A percentile compares a stretch with the other conserved stretches of the same genome.
Conservation (phyloP, 2,888 invertebrate genomes). For the Allolobophora icterica region DNA sequence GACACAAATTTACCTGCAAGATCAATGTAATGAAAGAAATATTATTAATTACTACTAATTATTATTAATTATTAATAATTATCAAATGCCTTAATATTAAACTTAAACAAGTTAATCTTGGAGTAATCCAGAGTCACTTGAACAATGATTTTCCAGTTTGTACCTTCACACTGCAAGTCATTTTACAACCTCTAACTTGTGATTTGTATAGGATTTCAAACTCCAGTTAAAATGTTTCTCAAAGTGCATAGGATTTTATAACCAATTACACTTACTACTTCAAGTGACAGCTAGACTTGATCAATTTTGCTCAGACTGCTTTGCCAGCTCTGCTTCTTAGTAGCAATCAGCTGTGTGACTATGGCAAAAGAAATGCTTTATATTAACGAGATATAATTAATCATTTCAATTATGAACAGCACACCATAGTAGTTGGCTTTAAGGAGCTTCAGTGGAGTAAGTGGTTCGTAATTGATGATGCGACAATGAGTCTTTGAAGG, state of each 20-base stretch:
- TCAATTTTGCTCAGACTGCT: neutral
- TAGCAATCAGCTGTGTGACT: neutral
- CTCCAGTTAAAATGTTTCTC: neutral
- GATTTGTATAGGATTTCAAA: neutral
- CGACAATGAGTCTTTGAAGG: slow-evolving; percentile 41
- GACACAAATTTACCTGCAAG: slow-evolving; percentile 71
- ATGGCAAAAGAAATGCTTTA: neutral
- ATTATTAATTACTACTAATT: too few species aligned
- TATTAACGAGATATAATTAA: neutral
- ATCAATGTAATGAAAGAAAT: neutral
- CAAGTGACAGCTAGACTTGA: neutral
- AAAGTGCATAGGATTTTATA: neutral
- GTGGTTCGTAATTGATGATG: slow-evolving; percentile 70
- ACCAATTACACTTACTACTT: neutral
- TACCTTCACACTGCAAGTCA: neutral
- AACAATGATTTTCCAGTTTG: neutral
- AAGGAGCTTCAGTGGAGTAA: slow-evolving; percentile 68
- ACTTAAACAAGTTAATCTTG: slow-evolving; percentile 36
- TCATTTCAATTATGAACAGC: neutral
- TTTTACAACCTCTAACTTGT: neutral
- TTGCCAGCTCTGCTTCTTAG: neutral
- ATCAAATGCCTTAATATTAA: too few species aligned
- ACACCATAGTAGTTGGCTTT: slow-evolving; percentile 64
- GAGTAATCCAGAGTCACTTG: neutral
- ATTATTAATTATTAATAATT: too few species aligned